These are phyloP conservation scores for Gnatocerus cornutus DNA, from an alignment of 2,888 invertebrate species.

Conservation along the genomic window DNA sequence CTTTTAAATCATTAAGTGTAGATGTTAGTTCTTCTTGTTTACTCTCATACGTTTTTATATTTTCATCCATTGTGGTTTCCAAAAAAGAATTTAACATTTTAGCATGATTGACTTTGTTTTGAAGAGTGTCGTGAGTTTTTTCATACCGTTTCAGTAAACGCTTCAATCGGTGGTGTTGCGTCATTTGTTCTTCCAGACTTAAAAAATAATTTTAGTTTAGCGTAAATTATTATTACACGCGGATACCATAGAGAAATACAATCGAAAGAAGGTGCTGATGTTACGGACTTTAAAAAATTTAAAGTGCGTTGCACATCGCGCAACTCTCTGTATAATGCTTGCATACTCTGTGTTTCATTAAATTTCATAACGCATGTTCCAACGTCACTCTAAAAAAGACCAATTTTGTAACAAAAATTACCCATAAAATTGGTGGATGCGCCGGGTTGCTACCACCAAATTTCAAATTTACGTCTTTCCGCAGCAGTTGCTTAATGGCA, in stretches of 20 bases:
- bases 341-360: slow-evolving; percentile 60
- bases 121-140: slow-evolving; percentile 58
- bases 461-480: slow-evolving; percentile 68
- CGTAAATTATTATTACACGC: background rate
- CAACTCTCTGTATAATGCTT: slow-evolving; percentile 65
- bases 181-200: slow-evolving; percentile 63
- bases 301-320: slow-evolving; percentile 68
- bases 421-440: no score
- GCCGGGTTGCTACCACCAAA: no score
- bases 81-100: slow-evolving; percentile 58
- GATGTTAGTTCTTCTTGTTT: slow-evolving; percentile 4
- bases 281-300: slow-evolving; percentile 66
- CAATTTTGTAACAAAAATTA: no score
- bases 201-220: background rate
- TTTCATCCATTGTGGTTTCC: slow-evolving; percentile 63
- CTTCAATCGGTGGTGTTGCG: slow-evolving; percentile 61
- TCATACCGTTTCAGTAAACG: slow-evolving; percentile 59
- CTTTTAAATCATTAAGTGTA: background rate
- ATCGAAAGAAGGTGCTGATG: slow-evolving; percentile 69
- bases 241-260: slow-evolving; percentile 70
- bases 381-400: slow-evolving; percentile 63
- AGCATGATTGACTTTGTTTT: slow-evolving; percentile 62
- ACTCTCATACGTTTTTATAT: slow-evolving; percentile 60
- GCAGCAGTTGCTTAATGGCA: slow-evolving; percentile 70
- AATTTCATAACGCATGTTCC: slow-evolving; percentile 61